These are phyloP conservation scores for Pseudomugil tenellus DNA, from an alignment of 2,797 vertebrate genomes.

Conservation along the genomic window DNA sequence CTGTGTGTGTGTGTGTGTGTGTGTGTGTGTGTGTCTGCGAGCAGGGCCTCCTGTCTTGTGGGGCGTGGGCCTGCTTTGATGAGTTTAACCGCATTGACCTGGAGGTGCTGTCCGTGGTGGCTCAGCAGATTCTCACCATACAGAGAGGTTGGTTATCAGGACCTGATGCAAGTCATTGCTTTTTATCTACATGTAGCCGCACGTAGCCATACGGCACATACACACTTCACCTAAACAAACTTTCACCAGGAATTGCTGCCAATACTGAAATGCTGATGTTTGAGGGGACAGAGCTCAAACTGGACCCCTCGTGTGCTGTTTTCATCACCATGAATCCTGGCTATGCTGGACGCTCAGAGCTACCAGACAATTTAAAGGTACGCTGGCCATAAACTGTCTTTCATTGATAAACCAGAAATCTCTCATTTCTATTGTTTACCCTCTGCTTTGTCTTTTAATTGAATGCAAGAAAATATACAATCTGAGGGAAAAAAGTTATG, in stretches of 20 bases:
- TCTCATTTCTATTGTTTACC: too few relatives aligned
- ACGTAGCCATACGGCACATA: neutral
- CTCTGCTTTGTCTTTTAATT: too few relatives aligned
- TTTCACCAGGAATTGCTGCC: constrained; percentile 84
- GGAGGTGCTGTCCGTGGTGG: constrained; percentile 94
- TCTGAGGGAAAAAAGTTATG: too few relatives aligned
- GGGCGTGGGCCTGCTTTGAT: constrained; percentile 96
- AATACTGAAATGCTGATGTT: constrained; percentile 85
- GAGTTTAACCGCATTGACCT: constrained; percentile 95
- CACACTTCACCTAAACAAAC: neutral
- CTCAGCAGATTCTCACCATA: constrained; percentile 95
- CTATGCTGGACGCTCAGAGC: constrained; percentile 91
- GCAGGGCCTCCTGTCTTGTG: constrained; percentile 90
- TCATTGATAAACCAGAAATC: too few relatives aligned
- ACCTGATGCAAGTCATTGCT: too few relatives aligned
- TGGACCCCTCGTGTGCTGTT: constrained; percentile 89
- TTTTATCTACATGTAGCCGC: neutral
- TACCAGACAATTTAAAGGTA: constrained; percentile 94
- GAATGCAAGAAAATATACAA: too few relatives aligned
- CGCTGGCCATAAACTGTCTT: neutral
- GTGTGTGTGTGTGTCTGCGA: constrained; percentile 21
- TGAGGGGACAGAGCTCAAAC: constrained; percentile 90
- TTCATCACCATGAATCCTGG: constrained; percentile 97
- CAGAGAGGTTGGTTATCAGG: constrained; percentile 86
- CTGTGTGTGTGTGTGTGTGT: constrained; percentile 1